phyloP scores from a whole-genome alignment of 2,888 invertebrate genomes.

The Dascillus cervinus region DNA sequence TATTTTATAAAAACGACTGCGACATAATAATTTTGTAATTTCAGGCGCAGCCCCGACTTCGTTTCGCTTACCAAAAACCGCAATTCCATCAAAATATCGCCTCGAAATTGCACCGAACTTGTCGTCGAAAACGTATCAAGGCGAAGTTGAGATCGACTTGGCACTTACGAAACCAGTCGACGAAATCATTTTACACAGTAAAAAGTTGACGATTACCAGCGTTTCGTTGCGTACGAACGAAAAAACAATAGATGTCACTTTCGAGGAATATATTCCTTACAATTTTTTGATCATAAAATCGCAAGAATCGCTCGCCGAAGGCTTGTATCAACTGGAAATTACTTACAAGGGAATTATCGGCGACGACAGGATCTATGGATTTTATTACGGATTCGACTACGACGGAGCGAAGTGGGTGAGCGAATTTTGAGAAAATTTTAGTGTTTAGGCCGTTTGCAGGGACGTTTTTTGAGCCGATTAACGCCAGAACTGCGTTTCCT shows the following conservation, averaged over 20 bases:
- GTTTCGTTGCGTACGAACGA: background rate
- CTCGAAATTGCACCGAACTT: constrained; percentile 1
- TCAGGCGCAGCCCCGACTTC: no score
- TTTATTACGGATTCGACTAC: constrained; percentile 2
- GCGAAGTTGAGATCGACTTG: constrained; percentile 1
- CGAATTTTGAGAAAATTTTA: no score
- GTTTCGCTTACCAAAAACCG: background rate
- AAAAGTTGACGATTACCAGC: background rate
- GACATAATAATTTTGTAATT: no score
- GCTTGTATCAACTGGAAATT: no score
- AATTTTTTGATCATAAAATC: no score
- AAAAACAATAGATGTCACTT: no score
- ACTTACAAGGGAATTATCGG: no score
- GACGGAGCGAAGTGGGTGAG: constrained; percentile 15
- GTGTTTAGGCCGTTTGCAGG: constrained; percentile 71
- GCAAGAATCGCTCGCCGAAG: no score
- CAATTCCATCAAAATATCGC: constrained; percentile 1
- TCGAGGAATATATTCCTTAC: no score
- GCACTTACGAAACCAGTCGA: background rate
- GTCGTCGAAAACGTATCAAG: background rate
- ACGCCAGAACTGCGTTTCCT: constrained; percentile 80
- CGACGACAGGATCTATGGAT: constrained; percentile 4
- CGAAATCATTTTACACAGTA: constrained; percentile 1
- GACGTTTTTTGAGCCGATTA: constrained; percentile 84
- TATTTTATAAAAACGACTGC: no score